phyloP scores from a whole-genome alignment of 2,888 invertebrate genomes.

The Lepas anatifera region DNA sequence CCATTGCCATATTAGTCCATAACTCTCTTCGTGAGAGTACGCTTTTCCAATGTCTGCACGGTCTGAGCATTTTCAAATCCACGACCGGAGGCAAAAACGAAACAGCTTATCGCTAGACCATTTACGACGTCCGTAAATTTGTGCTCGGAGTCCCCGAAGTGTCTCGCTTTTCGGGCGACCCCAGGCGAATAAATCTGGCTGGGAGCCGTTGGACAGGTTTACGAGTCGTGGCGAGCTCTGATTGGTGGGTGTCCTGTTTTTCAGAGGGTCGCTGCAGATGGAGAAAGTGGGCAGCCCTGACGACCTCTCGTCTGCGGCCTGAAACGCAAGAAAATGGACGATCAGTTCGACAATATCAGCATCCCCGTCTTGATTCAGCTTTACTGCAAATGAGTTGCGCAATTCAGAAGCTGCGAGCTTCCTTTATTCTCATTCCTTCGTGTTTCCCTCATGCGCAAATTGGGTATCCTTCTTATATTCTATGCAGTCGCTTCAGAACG shows the following conservation, averaged over 20 bases:
- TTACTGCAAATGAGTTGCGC: not conserved
- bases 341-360: not conserved
- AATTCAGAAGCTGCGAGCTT: too few relatives aligned
- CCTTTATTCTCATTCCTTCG: too few relatives aligned
- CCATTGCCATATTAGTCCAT: too few relatives aligned
- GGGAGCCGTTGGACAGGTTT: not conserved
- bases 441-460: too few relatives aligned
- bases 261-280: not conserved
- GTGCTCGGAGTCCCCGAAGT: not conserved
- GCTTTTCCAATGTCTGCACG: too few relatives aligned
- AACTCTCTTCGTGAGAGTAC: too few relatives aligned
- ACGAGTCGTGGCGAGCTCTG: not conserved
- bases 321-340: constrained; percentile 3
- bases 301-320: not conserved
- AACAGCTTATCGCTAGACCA: not conserved
- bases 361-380: not conserved
- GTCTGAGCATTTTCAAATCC: not conserved
- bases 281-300: not conserved
- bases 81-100: not conserved
- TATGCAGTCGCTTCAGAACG: too few relatives aligned
- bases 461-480: too few relatives aligned
- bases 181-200: not conserved
- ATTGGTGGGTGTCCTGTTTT: not conserved
- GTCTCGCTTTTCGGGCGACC: not conserved
- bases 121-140: not conserved